Conservation (phyloP, 2,888 invertebrate genomes). For the Amphipyra berbera region DNA sequence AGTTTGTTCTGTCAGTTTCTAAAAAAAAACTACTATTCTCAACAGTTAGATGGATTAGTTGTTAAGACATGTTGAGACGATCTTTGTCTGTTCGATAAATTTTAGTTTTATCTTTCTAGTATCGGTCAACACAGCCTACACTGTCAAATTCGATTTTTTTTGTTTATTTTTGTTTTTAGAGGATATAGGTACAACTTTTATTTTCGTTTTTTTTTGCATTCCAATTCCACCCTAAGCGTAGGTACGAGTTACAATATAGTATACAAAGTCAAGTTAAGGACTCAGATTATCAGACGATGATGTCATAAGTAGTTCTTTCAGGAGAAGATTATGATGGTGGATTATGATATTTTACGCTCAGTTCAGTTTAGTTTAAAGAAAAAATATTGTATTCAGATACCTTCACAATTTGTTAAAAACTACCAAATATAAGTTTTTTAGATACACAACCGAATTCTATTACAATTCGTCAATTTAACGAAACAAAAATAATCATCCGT, state of each 20-base stretch:
- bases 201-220: constrained; percentile 1
- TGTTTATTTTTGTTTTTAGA: not conserved
- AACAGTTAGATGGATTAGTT: too few species aligned
- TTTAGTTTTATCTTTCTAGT: constrained; percentile 15
- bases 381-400: not conserved
- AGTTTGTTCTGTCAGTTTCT: not conserved
- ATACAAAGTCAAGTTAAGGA: constrained; percentile 40
- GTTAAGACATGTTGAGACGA: not conserved
- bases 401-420: not conserved
- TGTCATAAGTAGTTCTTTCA: constrained; percentile 43
- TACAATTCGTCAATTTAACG: too few species aligned
- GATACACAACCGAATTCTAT: too few species aligned
- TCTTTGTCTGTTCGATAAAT: constrained; percentile 9
- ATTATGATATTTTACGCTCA: constrained; percentile 11
- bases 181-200: not conserved
- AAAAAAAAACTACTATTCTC: not conserved
- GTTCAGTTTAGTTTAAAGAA: not conserved
- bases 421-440: too few species aligned
- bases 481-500: too few species aligned
- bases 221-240: constrained; percentile 12
- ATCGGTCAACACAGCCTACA: constrained; percentile 26
- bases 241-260: not conserved
- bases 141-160: not conserved
- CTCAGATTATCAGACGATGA: constrained; percentile 59
- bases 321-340: not conserved